These are phyloP conservation scores for Bufo gargarizans DNA, from an alignment of 2,113 vertebrate species.

Conservation along the genomic window DNA sequence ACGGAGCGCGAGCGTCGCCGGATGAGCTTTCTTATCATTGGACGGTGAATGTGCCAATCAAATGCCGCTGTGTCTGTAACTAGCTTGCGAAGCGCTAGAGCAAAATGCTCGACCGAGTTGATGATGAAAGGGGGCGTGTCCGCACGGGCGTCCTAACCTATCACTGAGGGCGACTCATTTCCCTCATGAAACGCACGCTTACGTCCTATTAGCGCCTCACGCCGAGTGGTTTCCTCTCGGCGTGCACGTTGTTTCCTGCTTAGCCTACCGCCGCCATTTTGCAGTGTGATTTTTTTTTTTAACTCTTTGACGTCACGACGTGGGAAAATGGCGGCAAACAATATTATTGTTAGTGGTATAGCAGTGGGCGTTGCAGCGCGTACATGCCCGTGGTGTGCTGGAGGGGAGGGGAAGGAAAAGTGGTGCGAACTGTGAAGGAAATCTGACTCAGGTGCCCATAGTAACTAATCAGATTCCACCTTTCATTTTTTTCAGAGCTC, in stretches of 20 bases:
- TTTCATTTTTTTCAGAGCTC: no score
- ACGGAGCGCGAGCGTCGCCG: background rate
- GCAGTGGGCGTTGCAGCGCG: no score
- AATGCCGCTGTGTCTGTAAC: no score
- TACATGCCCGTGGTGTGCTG: no score
- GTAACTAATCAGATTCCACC: no score
- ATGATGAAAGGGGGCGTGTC: background rate
- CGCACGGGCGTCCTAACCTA: background rate
- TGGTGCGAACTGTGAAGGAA: no score
- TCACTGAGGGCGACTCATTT: background rate
- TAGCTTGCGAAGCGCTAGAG: no score
- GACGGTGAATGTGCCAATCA: background rate
- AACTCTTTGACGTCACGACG: background rate
- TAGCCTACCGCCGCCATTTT: background rate
- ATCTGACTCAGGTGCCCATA: no score
- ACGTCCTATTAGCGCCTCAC: background rate
- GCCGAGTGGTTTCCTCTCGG: no score
- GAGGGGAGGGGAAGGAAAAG: no score
- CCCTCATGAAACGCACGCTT: background rate
- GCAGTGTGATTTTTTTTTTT: background rate
- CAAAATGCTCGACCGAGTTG: background rate
- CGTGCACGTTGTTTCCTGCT: background rate
- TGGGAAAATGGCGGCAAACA: conserved; percentile 30
- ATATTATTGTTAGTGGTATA: background rate
- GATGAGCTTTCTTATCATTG: background rate